Evolutionary conservation across 2,797 vertebrate species (phyloP).

Genomic region (Champsocephalus gunnari): DNA sequence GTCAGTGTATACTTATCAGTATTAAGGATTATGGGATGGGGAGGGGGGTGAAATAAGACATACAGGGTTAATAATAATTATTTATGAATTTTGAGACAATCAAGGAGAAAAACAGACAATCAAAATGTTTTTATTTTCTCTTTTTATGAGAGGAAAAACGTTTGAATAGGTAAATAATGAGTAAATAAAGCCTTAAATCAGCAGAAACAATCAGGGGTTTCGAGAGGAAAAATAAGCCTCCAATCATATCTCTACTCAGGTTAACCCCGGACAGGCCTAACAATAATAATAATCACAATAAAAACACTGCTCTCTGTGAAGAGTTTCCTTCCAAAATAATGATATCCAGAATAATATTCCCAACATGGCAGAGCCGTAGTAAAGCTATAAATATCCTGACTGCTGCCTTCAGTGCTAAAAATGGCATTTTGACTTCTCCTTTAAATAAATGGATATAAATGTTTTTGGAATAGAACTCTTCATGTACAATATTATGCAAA

Average conservation of each 20-base stretch:
- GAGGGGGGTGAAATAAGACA: slow-evolving; percentile 1
- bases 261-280: slow-evolving; percentile 52
- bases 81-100: slow-evolving; percentile 76
- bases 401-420: background rate
- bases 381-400: background rate
- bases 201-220: slow-evolving; percentile 72
- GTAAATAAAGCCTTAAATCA: slow-evolving; percentile 77
- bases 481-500: slow-evolving; percentile 64
- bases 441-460: slow-evolving; percentile 20
- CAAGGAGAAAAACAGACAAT: slow-evolving; percentile 54
- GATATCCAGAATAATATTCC: slow-evolving; percentile 7
- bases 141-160: slow-evolving; percentile 26
- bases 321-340: slow-evolving; percentile 56
- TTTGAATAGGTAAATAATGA: slow-evolving; percentile 6
- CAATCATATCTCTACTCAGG: slow-evolving; percentile 79
- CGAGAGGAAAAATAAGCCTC: slow-evolving; percentile 60
- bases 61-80: slow-evolving; percentile 63
- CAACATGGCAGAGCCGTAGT: background rate
- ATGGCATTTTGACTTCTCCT: background rate
- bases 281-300: background rate
- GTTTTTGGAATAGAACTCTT: slow-evolving; percentile 56
- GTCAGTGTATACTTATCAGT: slow-evolving; percentile 69
- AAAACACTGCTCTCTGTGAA: slow-evolving; percentile 26
- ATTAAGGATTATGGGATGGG: slow-evolving; percentile 26
- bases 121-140: slow-evolving; percentile 27